A percentile compares a stretch with the other conserved stretches of the same genome.
These are phyloP conservation scores for Toxotes chatareus DNA, from an alignment of 2,113 vertebrate genomes.

Conservation along the genomic window DNA sequence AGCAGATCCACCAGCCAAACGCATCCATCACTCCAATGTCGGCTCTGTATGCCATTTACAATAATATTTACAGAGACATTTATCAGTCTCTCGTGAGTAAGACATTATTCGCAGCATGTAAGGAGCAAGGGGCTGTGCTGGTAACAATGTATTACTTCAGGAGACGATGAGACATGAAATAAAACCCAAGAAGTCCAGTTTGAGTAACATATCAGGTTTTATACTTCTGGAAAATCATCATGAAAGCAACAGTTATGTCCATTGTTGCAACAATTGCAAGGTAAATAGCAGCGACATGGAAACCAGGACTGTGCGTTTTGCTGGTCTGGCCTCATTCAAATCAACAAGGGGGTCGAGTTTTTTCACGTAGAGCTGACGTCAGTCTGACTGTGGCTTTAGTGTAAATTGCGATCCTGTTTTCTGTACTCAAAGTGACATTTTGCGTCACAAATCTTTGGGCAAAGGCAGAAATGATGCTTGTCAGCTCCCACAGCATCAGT, in stretches of 20 bases:
- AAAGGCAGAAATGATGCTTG: conserved; percentile 12
- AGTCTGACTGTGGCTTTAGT: not conserved
- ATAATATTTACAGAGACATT: not conserved
- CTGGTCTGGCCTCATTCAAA: not conserved
- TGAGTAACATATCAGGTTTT: too few species aligned
- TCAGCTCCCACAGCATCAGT: conserved; percentile 1
- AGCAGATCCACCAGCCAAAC: not conserved
- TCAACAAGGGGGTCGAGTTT: not conserved
- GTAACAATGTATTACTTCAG: not conserved
- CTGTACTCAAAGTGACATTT: conserved; percentile 14
- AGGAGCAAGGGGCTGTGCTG: too few species aligned
- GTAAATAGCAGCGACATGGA: not conserved
- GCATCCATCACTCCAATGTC: not conserved
- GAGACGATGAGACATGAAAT: not conserved
- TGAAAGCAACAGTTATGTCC: not conserved
- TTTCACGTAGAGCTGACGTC: not conserved
- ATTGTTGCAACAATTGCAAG: not conserved
- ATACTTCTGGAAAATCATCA: too few species aligned
- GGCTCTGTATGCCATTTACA: not conserved
- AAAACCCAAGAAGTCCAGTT: not conserved
- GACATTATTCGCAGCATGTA: too few species aligned
- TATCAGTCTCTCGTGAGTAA: too few species aligned
- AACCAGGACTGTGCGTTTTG: not conserved
- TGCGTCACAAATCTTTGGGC: conserved; percentile 15
- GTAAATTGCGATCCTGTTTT: conserved; percentile 7